Base-by-base conservation (phyloP, 2,797 vertebrate genomes). In the Tragelaphus eurycerus region DNA sequence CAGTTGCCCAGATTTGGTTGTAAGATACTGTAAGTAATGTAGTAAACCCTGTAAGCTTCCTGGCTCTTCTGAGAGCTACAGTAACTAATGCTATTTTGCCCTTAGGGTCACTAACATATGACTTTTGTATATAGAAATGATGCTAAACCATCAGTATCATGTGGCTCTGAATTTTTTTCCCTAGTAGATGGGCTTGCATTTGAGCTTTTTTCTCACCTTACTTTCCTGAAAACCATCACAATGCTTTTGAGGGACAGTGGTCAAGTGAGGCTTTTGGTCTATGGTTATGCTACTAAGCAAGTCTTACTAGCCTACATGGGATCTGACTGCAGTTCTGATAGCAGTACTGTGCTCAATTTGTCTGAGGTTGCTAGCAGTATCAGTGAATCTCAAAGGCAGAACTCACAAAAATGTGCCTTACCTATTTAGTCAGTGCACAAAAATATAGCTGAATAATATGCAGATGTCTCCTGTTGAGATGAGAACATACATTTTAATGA, bases 381-480 rank as follows among this genome's bases (percentile, higher is more conserved):
- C 81, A 90, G 38, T 55, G 55, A 19, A 87, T 96, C 25, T 59
- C 17, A 62, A 50, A 89, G 34, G 38, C 16, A 90, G 46, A 93
- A 86, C 17, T 89, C 64, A 93, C 4, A 71, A 67, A 92, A 94
- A 57, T 95, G 7, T 85, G 50, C 7, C 29, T 57, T 93, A 16
- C 85, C 55, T 96, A 1, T 54, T 78, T 90, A 89, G 31, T 90
- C 88, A 94, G 9, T 90, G 31, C n/a, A 84, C 38, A 97, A 64
- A 95, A 82, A 79, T 81, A 64, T n/a, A 52, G 46, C 21, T 78
- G 34, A 96, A 93, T 38, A 96, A 14, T 57, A 78, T 34, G 43
- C 29, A 90, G 82, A 89, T 96, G 2, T 96, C 50, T 86, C 29
- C 29, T 92, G 13, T 48, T 95, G 71, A 96, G 89, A 96, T 57